A percentile compares a stretch with the other conserved stretches of the same genome.
Conservation (phyloP, 2,888 invertebrate species). For the Heliconius hortense region DNA sequence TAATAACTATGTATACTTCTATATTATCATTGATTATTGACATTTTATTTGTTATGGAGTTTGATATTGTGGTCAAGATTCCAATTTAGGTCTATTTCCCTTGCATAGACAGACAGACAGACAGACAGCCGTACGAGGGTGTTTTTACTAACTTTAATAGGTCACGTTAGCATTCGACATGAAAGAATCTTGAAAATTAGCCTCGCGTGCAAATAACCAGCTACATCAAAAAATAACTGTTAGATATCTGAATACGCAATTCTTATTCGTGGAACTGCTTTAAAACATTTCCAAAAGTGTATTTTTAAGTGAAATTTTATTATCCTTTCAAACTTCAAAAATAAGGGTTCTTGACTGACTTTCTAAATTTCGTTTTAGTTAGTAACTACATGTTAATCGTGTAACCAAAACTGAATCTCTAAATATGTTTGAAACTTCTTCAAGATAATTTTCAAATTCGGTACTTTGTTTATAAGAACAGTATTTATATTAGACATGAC, state of each 20-base stretch:
- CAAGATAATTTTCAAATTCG: background rate
- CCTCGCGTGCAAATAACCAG: conserved; percentile 33
- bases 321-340: background rate
- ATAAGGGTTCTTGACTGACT: background rate
- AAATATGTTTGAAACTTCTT: background rate
- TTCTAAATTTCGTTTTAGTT: background rate
- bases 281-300: conserved; percentile 14
- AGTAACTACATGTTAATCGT: background rate
- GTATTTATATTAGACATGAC: background rate
- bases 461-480: background rate
- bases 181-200: conserved; percentile 25
- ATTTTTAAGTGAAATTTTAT: conserved; percentile 23
- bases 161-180: conserved; percentile 14
- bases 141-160: conserved; percentile 9
- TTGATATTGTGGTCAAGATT: background rate
- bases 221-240: conserved; percentile 16
- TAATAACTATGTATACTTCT: background rate
- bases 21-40: background rate
- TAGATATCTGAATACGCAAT: conserved; percentile 23
- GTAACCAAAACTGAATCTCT: background rate
- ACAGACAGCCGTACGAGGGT: background rate
- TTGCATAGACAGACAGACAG: background rate
- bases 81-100: background rate
- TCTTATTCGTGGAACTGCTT: conserved; percentile 28
- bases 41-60: background rate